Base-by-base conservation (phyloP, 2,797 vertebrate genomes). In the Heliangelus exortis region DNA sequence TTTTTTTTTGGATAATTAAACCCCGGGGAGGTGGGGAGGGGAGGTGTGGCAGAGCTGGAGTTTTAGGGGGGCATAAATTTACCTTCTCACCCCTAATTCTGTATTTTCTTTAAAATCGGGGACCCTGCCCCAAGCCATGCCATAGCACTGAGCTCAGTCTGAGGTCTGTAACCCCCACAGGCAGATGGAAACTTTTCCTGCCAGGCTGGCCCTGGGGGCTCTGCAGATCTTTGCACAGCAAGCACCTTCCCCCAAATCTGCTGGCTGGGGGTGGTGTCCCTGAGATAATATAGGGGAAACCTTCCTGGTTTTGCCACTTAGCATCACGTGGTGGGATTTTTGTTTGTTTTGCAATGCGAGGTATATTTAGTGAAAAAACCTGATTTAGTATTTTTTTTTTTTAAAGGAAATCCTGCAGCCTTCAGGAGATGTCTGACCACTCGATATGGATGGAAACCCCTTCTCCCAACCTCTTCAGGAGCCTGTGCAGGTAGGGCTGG, bases 371-470 rank as follows among this genome's bases (percentile, higher is more conserved):
- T 31, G 75, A 69, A 50, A 26, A 18, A 57, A 39, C 12, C 39
- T 14, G 39, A 14, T 39, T 39, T 39, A 6, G 12, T 14, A 14
- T 39, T 39, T 39, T 39, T 21, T 6, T 54, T 92, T 95, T 29
- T 43, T 86, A 22, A 93, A 94, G 89, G 39, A 33, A 18, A 68
- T 90, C 77, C 71, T 86, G 72, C 59, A 93, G 21, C 87, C 83
- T n/a, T 83, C 79, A 6, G 36, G 87, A 90, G 1, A 8, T 2
- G 0, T 81, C 63, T 51, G 83, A 87, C 31, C 26, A 9, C 39
- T 45, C 87, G 51, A 87, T 36, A 0, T 1, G 4, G 75, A 31
- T 21, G 58, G 84, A 77, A 25, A 12, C 4, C 1, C 8, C 61
- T 58, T 17, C 45, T 7, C 1, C 3, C 4, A 4, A 2, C 43